Evolutionary conservation across 92 coral and sea anemone genomes (phyloP).

Genomic region (Siderastrea radians): DNA sequence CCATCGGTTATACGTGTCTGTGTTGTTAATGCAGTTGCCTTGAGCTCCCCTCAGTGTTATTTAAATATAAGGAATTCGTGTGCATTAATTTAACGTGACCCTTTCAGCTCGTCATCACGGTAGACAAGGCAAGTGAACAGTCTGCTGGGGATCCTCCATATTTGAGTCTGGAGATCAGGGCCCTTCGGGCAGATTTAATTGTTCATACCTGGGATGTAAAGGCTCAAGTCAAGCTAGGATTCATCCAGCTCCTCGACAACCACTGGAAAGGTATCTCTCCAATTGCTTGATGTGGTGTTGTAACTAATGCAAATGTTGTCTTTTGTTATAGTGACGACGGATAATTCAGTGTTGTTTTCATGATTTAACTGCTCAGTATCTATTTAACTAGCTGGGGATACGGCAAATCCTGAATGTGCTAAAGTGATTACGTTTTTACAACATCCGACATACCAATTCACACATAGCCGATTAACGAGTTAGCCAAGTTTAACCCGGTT

Average conservation of each 20-base stretch:
- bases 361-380: too few relatives aligned
- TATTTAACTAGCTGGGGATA: too few relatives aligned
- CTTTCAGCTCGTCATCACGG: slow-evolving; percentile 78
- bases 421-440: too few relatives aligned
- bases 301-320: too few relatives aligned
- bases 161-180: slow-evolving; percentile 82
- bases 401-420: too few relatives aligned
- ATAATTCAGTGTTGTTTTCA: too few relatives aligned
- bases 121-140: slow-evolving; percentile 72
- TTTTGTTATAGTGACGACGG: background rate
- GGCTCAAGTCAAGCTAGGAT: slow-evolving; percentile 78
- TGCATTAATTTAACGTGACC: background rate
- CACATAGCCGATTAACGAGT: too few relatives aligned
- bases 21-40: too few relatives aligned
- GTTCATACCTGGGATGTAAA: slow-evolving; percentile 76
- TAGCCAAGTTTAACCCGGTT: too few relatives aligned
- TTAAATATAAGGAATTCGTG: background rate
- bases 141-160: slow-evolving; percentile 71
- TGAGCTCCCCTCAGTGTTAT: background rate
- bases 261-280: slow-evolving; percentile 77
- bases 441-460: too few relatives aligned
- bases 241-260: slow-evolving; percentile 87
- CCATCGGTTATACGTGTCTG: too few relatives aligned
- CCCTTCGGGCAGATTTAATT: slow-evolving; percentile 69
- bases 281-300: background rate